Evolutionary conservation across 2,888 invertebrate genomes (phyloP).

Genomic region (Willowsia nigromaculata): DNA sequence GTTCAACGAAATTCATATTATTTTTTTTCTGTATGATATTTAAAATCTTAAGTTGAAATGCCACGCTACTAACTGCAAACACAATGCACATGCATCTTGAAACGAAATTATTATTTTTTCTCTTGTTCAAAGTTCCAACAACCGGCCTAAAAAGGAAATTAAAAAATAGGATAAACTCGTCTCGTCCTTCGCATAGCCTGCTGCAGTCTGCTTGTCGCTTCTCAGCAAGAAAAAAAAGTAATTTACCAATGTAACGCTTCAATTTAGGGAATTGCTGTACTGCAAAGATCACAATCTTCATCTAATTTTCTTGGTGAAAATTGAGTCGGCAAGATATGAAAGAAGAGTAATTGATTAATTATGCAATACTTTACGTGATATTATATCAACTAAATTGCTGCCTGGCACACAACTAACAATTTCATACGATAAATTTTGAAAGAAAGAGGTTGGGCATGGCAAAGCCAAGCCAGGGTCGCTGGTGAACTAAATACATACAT

Average conservation of each 20-base stretch:
- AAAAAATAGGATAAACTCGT: constrained; percentile 26
- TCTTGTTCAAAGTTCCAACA: neutral
- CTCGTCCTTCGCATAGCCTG: neutral
- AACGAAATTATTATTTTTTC: neutral
- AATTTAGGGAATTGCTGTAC: constrained; percentile 10
- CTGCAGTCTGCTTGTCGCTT: neutral
- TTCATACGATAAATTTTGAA: constrained; percentile 15
- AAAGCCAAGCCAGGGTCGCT: neutral
- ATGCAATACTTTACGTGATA: constrained; percentile 27
- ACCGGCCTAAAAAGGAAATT: constrained; percentile 52
- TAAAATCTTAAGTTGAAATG: neutral
- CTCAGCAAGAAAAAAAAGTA: neutral
- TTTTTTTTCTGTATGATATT: neutral
- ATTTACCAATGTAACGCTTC: constrained; percentile 46
- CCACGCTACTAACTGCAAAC: neutral
- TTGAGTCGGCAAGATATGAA: constrained; percentile 36
- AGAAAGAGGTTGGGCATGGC: neutral
- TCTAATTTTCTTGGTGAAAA: constrained; percentile 47
- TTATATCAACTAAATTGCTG: neutral
- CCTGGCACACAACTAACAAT: neutral
- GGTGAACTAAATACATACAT: neutral
- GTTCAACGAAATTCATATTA: neutral
- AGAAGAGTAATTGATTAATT: constrained; percentile 56
- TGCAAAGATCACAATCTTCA: constrained; percentile 35
- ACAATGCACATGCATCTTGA: neutral